phyloP scores from a whole-genome alignment of 2,888 invertebrate species.

The Taenaris catops region DNA sequence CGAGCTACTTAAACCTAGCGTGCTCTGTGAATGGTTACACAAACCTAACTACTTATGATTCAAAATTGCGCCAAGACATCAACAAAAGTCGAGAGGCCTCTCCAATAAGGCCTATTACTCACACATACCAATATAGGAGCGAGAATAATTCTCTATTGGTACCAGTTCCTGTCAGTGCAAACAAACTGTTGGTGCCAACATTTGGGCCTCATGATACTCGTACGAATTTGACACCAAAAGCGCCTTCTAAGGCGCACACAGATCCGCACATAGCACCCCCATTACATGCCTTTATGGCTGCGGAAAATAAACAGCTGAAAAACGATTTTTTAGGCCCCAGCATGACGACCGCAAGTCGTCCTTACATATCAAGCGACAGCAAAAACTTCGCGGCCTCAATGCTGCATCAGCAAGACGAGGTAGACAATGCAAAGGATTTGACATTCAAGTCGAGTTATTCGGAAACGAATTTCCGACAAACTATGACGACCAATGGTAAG shows the following conservation, averaged over 20 bases:
- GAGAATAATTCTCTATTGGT: constrained; percentile 65
- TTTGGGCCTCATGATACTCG: constrained; percentile 70
- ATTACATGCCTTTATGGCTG: constrained; percentile 68
- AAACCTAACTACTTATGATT: constrained; percentile 92
- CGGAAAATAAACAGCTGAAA: constrained; percentile 68
- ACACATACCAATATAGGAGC: constrained; percentile 64
- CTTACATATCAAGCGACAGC: constrained; percentile 60
- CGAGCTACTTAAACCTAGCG: constrained; percentile 93
- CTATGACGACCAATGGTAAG: constrained; percentile 55
- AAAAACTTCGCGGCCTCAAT: constrained; percentile 65
- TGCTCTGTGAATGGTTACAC: constrained; percentile 96
- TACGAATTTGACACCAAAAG: constrained; percentile 66
- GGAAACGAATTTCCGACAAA: constrained; percentile 67
- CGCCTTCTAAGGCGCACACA: constrained; percentile 75
- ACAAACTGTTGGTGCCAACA: constrained; percentile 78
- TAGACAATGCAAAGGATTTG: constrained; percentile 60
- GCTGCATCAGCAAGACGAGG: constrained; percentile 66
- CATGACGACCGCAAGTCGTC: constrained; percentile 64
- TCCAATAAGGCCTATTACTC: constrained; percentile 82
- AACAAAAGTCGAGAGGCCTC: constrained; percentile 86
- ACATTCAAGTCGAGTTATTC: constrained; percentile 73
- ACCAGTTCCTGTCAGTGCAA: constrained; percentile 70
- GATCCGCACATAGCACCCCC: constrained; percentile 65
- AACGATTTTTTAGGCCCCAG: constrained; percentile 71
- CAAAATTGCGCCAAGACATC: constrained; percentile 86